Percentiles rank a stretch among this genome's conserved stretches.
Evolutionary conservation across 2,797 vertebrate species (phyloP).

Genomic region (Rallus crepitans): DNA sequence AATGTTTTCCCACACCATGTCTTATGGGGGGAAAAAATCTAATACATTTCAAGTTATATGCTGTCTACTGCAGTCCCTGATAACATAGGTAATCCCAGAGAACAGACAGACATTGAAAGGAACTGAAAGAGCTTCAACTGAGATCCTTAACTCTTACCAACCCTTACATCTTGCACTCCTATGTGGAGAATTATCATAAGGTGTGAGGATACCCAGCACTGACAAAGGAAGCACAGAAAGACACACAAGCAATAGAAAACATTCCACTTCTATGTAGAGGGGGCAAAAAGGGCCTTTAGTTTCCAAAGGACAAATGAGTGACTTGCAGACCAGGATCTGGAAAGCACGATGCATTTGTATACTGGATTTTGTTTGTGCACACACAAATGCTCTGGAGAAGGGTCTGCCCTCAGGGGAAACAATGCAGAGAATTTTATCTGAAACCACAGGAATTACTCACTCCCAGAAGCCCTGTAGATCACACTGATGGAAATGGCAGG

Average conservation of each 20-base stretch:
- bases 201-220: not conserved
- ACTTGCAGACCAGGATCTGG: not conserved
- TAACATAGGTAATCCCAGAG: not conserved
- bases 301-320: not conserved
- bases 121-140: not conserved
- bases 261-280: not conserved
- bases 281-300: not conserved
- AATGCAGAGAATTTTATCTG: slow-evolving; percentile 43
- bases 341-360: not conserved
- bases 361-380: not conserved
- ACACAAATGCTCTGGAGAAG: not conserved
- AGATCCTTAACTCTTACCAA: not conserved
- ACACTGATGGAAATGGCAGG: not conserved
- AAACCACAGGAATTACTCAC: slow-evolving; percentile 7
- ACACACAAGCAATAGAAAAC: not conserved
- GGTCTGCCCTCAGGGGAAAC: not conserved
- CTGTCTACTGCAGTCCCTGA: not conserved
- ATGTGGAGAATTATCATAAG: not conserved
- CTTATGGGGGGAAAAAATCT: too few species aligned
- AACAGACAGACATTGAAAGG: not conserved
- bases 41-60: not conserved
- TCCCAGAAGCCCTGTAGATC: not conserved
- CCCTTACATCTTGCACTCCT: not conserved
- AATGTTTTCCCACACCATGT: not conserved
- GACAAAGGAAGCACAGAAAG: not conserved